Conservation (phyloP, 2,797 vertebrate species). For the Pagetopsis macropterus region DNA sequence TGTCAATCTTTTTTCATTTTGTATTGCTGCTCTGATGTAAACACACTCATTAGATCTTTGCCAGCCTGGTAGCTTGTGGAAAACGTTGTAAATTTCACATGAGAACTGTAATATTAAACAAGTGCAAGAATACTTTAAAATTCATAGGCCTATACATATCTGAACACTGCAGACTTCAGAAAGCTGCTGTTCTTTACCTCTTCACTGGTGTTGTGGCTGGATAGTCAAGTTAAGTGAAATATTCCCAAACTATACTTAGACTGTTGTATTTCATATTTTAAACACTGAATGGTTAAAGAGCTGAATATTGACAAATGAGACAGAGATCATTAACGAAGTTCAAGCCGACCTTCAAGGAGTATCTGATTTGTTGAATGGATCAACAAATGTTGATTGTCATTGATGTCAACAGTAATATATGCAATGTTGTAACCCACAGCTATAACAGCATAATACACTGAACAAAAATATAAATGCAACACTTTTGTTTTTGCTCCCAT, state of each 20-base stretch:
- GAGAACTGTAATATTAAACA: conserved; percentile 63
- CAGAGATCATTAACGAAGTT: neutral
- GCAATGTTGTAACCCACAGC: too few relatives aligned
- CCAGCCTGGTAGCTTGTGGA: conserved; percentile 12
- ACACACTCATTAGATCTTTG: neutral
- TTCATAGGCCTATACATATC: conserved; percentile 45
- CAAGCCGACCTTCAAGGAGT: neutral
- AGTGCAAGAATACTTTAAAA: conserved; percentile 43
- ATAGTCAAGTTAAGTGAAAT: neutral
- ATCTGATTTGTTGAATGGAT: neutral
- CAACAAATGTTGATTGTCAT: neutral
- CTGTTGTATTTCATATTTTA: neutral
- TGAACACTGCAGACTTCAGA: conserved; percentile 35
- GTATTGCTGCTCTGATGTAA: conserved; percentile 10
- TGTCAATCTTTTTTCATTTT: conserved; percentile 4
- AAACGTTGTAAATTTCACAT: conserved; percentile 47
- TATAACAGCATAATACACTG: too few relatives aligned
- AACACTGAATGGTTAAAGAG: neutral
- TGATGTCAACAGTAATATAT: neutral
- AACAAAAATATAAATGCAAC: too few relatives aligned
- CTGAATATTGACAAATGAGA: neutral
- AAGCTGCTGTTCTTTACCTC: conserved; percentile 1
- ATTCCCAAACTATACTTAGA: neutral
- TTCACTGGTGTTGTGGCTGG: conserved; percentile 8
- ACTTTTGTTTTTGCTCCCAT: too few relatives aligned